A percentile compares a stretch with the other conserved stretches of the same genome.
Conservation (phyloP, 2,888 invertebrate genomes). For the Pseudolycoriella hygida region DNA sequence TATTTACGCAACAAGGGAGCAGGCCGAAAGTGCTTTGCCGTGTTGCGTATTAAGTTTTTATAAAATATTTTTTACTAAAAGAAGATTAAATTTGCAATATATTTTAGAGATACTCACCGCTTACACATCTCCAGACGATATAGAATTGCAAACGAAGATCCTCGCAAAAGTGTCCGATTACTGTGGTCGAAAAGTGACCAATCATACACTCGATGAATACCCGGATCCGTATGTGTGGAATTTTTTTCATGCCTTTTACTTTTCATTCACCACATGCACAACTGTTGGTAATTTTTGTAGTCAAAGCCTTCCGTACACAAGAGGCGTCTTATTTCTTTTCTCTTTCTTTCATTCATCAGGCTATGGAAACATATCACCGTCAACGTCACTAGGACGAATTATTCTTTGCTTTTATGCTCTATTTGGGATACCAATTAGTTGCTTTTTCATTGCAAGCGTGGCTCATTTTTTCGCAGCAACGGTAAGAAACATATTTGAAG, state of each 20-base stretch:
- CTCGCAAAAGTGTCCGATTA: constrained; percentile 42
- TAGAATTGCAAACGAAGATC: constrained; percentile 19
- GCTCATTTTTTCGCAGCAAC: constrained; percentile 72
- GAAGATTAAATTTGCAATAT: too few species aligned
- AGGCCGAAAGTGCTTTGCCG: too few species aligned
- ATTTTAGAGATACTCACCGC: constrained; percentile 23
- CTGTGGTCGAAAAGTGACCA: constrained; percentile 56
- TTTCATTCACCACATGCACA: constrained; percentile 79
- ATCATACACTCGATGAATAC: constrained; percentile 40
- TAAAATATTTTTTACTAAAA: too few species aligned
- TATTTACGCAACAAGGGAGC: too few species aligned
- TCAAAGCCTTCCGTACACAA: neutral
- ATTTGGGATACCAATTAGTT: constrained; percentile 41
- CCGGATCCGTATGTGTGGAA: constrained; percentile 58
- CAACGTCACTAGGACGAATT: constrained; percentile 58
- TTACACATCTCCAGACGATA: constrained; percentile 21
- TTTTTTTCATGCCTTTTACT: constrained; percentile 81
- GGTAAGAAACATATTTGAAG: constrained; percentile 31
- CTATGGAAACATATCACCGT: constrained; percentile 78
- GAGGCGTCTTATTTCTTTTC: too few species aligned
- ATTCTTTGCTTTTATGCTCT: constrained; percentile 78
- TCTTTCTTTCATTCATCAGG: constrained; percentile 39
- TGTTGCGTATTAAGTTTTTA: too few species aligned
- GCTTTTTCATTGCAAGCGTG: constrained; percentile 52
- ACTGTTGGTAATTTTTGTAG: constrained; percentile 33